Evolutionary conservation across 2,888 invertebrate genomes (phyloP), one percentile per base, ranked within the genome.

Genomic region (Spodoptera picta): DNA sequence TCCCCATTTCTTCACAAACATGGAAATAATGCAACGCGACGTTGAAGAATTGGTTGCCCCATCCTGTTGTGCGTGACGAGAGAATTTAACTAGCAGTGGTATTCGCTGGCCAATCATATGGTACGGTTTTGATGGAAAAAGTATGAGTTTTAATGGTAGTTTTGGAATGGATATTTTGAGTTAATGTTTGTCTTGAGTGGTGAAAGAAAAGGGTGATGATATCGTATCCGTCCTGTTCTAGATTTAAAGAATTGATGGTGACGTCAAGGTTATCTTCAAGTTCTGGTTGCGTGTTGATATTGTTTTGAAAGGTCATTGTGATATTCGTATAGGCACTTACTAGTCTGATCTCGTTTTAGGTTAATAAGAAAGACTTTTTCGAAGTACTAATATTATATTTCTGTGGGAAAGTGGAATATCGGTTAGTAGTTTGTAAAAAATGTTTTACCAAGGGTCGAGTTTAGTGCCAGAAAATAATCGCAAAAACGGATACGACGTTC

Each of bases 31-130:
- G 55, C 61, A 62, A 51, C 11, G 48, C 69, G 77, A 71, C 71
- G 60, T 64, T 77, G 75, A 77, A 65, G 54, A 69, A 71, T 73
- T 65, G 41, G 51, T 62, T 44, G n/a, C 44, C 10, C 56, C 41
- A 41, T 60, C 11, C 19, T 0, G 31, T 10, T 49, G 11, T 50
- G 31, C 12, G 44, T 41, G 10, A 9, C 14, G 2, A 44, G 10
- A n/a, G 12, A 24, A 5, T 31, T 31, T 60, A 36, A 41, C 19
- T 47, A n/a, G 1, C 36, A 36, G 5, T 47, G 4, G 11, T 11
- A 55, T 14, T 14, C 23, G 9, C 11, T 44, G 7, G 10, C 7
- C 0, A 3, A 27, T 27, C 27, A 27, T 3, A 4, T 3, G 27
- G 27, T 27, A 27, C 27, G 5, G 27, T 3, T 3, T 27, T 27